Percentiles rank a stretch among this genome's conserved stretches.
These are phyloP conservation scores for Eilema caniola DNA, from an alignment of 2,888 invertebrate genomes.

Conservation along the genomic window DNA sequence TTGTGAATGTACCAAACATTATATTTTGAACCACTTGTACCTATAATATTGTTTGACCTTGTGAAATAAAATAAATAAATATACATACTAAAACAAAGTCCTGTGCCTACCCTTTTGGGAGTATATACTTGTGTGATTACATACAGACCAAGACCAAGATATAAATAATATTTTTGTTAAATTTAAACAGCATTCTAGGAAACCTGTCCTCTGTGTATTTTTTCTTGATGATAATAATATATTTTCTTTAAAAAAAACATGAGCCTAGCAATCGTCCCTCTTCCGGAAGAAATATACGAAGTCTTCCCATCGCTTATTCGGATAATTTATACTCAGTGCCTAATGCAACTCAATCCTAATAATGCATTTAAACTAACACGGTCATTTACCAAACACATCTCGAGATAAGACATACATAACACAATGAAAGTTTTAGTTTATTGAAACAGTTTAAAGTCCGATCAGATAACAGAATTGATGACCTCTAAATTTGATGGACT, in stretches of 20 bases:
- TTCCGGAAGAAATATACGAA: constrained; percentile 25
- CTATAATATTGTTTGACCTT: too few relatives aligned
- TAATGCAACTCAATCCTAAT: constrained; percentile 21
- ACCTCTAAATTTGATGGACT: neutral
- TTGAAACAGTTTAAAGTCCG: neutral
- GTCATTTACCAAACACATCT: constrained; percentile 23
- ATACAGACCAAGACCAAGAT: too few relatives aligned
- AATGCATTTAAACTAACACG: constrained; percentile 27
- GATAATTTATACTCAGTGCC: constrained; percentile 29
- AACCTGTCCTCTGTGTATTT: neutral
- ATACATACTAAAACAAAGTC: too few relatives aligned
- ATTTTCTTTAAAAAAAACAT: neutral
- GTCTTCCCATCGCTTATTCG: constrained; percentile 7
- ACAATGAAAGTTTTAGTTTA: neutral
- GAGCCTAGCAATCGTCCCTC: constrained; percentile 14
- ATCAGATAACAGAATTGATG: neutral
- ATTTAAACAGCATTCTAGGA: too few relatives aligned
- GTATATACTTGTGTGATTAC: too few relatives aligned
- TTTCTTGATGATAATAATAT: neutral
- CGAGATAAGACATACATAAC: neutral
- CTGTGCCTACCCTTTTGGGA: too few relatives aligned
- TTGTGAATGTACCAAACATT: too few relatives aligned
- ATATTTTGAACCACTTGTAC: too few relatives aligned
- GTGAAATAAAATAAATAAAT: too few relatives aligned
- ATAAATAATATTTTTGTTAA: too few relatives aligned